Evolutionary conservation across 2,888 invertebrate species (phyloP).

Genomic region (Lepidocyrtoides sp.): DNA sequence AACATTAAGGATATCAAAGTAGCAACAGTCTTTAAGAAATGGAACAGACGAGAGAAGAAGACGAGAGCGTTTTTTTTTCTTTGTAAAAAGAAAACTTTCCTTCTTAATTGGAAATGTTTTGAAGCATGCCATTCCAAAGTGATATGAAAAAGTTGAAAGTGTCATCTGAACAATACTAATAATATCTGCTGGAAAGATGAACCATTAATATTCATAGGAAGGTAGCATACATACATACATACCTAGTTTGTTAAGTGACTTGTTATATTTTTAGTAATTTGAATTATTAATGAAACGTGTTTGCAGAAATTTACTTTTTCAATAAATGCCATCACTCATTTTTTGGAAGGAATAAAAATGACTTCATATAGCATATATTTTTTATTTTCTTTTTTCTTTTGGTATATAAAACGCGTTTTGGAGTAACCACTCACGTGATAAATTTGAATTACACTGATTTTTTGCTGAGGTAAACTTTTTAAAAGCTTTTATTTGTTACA

Average conservation of each 20-base stretch:
- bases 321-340: no score
- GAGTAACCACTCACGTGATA: no score
- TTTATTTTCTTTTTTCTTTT: no score
- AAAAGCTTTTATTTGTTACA: conserved; percentile 38
- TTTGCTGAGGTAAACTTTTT: not conserved
- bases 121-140: not conserved
- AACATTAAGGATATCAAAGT: not conserved
- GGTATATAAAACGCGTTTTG: no score
- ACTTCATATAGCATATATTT: no score
- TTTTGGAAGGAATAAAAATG: no score
- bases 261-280: not conserved
- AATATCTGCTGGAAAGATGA: not conserved
- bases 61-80: no score
- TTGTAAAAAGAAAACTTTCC: not conserved
- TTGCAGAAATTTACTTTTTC: no score
- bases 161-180: not conserved
- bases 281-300: not conserved
- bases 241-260: not conserved
- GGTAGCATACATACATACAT: not conserved
- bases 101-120: not conserved
- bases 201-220: not conserved
- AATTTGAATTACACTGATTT: not conserved
- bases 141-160: no score
- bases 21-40: not conserved
- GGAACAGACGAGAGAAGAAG: not conserved